A percentile compares a stretch with the other conserved stretches of the same genome.
phyloP scores from a whole-genome alignment of 2,888 invertebrate genomes.

The Volucella inflata region DNA sequence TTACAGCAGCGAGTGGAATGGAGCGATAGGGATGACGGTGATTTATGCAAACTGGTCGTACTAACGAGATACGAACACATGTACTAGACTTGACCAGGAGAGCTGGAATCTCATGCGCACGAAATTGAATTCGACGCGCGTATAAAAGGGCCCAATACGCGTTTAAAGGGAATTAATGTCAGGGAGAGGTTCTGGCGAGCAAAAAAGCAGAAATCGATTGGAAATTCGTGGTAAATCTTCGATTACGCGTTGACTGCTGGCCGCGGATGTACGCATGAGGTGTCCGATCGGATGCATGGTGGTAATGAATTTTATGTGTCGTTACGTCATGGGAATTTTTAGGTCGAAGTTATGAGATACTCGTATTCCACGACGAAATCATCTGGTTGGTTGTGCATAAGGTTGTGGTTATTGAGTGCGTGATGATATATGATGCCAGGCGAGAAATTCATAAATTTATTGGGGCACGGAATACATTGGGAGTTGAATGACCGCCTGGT shows the following conservation, averaged over 20 bases:
- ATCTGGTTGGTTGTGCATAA: slow-evolving; percentile 35
- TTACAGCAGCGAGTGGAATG: slow-evolving; percentile 7
- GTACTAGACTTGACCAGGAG: slow-evolving; percentile 13
- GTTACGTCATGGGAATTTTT: slow-evolving; percentile 34
- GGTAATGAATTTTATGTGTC: slow-evolving; percentile 62
- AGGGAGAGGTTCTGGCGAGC: not conserved
- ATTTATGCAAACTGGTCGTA: slow-evolving; percentile 59
- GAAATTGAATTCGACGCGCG: slow-evolving; percentile 57
- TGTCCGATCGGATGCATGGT: slow-evolving; percentile 17
- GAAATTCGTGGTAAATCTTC: slow-evolving; percentile 46
- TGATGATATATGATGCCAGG: slow-evolving; percentile 16
- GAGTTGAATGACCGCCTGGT: not conserved
- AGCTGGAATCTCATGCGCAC: slow-evolving; percentile 25
- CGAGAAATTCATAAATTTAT: not conserved
- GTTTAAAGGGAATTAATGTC: slow-evolving; percentile 67
- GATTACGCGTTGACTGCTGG: not conserved
- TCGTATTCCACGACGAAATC: slow-evolving; percentile 2
- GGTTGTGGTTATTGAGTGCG: slow-evolving; percentile 29
- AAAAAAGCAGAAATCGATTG: slow-evolving; percentile 11
- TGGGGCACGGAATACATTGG: not conserved
- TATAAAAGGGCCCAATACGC: slow-evolving; percentile 52
- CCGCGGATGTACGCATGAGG: not conserved
- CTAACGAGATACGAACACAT: slow-evolving; percentile 61
- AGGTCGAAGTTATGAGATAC: slow-evolving; percentile 51
- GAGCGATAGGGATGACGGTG: slow-evolving; percentile 29